These are phyloP conservation scores for Acleris sparsana DNA, from an alignment of 2,888 invertebrate genomes.

Conservation along the genomic window DNA sequence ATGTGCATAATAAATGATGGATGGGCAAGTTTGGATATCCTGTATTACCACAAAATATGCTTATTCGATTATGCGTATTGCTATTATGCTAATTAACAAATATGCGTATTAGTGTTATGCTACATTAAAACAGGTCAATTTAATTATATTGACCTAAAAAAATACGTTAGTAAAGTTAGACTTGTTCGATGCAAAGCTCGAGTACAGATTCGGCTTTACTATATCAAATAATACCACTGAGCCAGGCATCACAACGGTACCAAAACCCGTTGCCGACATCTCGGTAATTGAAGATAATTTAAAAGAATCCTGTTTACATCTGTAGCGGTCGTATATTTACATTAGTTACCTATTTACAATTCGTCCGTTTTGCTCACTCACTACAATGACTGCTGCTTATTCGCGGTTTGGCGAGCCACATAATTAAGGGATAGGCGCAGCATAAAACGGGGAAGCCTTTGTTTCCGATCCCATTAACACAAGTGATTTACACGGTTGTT, in stretches of 20 bases:
- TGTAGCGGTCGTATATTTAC: constrained; percentile 2
- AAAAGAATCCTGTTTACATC: constrained; percentile 14
- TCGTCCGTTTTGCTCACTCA: constrained; percentile 31
- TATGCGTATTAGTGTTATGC: too few species aligned
- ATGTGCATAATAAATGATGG: too few species aligned
- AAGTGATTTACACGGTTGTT: constrained; percentile 48
- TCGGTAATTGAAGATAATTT: not conserved
- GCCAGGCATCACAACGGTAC: not conserved
- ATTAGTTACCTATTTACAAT: constrained; percentile 2
- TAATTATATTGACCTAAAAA: too few species aligned
- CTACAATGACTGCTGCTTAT: constrained; percentile 43
- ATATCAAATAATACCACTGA: not conserved
- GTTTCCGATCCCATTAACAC: constrained; percentile 51
- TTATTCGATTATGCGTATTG: too few species aligned
- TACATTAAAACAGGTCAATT: too few species aligned
- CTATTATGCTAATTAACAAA: too few species aligned
- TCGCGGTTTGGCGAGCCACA: constrained; percentile 47
- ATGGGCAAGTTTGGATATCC: too few species aligned
- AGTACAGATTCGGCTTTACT: too few species aligned
- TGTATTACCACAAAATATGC: too few species aligned
- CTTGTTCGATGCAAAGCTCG: too few species aligned
- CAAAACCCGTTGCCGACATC: not conserved
- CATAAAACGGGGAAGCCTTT: constrained; percentile 47
- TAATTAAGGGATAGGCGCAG: constrained; percentile 51
- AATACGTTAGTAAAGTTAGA: too few species aligned